These are phyloP conservation scores for Pomacea maculata DNA, from an alignment of 1,140 invertebrate genomes.

Conservation along the genomic window DNA sequence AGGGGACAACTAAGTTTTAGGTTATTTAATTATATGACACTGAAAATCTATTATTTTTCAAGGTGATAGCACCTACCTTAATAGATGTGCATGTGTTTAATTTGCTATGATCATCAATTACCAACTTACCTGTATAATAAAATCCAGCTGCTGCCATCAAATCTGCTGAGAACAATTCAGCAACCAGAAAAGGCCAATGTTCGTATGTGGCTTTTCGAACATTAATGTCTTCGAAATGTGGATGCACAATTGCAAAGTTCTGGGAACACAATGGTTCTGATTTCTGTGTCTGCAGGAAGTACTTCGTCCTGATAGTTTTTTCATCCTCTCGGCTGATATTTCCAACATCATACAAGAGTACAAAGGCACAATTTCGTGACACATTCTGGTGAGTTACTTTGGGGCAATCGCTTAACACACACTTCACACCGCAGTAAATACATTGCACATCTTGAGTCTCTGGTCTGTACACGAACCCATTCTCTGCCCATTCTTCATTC, in stretches of 20 bases:
- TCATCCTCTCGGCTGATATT: background rate
- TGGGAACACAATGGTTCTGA: background rate
- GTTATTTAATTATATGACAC: too few relatives aligned
- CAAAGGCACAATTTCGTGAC: background rate
- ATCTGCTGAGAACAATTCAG: background rate
- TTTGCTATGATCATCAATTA: background rate
- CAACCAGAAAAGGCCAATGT: background rate
- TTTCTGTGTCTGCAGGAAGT: background rate
- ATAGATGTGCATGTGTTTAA: too few relatives aligned
- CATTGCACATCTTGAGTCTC: background rate
- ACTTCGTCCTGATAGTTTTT: background rate
- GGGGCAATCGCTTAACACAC: background rate
- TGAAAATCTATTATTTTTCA: too few relatives aligned
- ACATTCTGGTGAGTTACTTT: background rate
- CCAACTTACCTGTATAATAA: background rate
- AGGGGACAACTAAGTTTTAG: too few relatives aligned
- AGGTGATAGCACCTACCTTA: too few relatives aligned
- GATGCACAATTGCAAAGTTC: background rate
- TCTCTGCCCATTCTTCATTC: background rate
- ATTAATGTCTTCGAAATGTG: background rate
- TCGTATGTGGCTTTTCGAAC: background rate
- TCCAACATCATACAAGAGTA: background rate
- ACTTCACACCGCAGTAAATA: background rate
- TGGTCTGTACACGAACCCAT: background rate
- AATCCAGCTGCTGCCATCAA: background rate